These are phyloP conservation scores for Brachyhypopomus gauderio DNA, from an alignment of 2,113 vertebrate species.

Conservation along the genomic window DNA sequence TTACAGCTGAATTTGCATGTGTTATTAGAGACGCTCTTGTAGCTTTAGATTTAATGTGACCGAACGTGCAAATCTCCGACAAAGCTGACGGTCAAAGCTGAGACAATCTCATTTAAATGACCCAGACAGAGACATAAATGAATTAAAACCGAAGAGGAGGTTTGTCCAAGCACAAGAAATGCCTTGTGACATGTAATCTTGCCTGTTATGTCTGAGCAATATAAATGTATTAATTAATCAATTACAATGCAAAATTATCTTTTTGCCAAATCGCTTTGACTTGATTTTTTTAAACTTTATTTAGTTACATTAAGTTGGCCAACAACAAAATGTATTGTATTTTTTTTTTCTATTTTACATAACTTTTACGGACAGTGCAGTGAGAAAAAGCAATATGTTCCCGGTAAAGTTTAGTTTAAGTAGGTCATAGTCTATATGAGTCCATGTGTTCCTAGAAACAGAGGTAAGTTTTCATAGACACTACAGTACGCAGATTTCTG, in stretches of 20 bases:
- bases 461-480: background rate
- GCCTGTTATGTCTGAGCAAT: background rate
- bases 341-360: too few relatives aligned
- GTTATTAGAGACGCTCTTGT: background rate
- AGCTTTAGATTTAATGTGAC: background rate
- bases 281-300: too few relatives aligned
- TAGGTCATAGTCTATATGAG: background rate
- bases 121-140: background rate
- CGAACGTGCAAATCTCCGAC: background rate
- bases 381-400: background rate
- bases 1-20: background rate
- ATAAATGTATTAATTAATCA: too few relatives aligned
- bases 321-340: too few relatives aligned
- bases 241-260: too few relatives aligned
- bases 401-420: background rate
- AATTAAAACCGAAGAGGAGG: background rate
- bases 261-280: too few relatives aligned
- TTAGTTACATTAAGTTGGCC: too few relatives aligned
- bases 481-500: background rate
- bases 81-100: background rate
- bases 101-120: constrained; percentile 9
- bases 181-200: background rate
- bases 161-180: background rate
- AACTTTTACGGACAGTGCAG: background rate
- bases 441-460: background rate